These are phyloP conservation scores for Apolygus lucorum DNA, from an alignment of 1,140 invertebrate species.

Conservation along the genomic window DNA sequence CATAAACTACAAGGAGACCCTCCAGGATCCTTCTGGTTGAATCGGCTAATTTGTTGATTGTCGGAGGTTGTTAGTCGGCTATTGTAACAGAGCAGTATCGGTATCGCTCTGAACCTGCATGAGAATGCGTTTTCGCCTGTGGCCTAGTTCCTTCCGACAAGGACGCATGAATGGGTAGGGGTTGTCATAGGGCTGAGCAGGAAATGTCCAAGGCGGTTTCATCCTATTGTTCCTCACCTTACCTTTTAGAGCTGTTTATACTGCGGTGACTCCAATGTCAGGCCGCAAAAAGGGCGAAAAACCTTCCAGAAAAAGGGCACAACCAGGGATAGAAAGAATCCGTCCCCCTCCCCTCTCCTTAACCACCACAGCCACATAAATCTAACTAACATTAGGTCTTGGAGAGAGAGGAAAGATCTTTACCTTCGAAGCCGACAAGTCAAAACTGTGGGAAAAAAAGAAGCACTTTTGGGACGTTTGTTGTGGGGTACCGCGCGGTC, in stretches of 20 bases:
- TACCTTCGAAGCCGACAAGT: not conserved
- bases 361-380: not conserved
- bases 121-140: too few relatives aligned
- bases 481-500: not conserved
- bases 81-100: too few relatives aligned
- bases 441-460: not conserved
- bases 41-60: too few relatives aligned
- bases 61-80: too few relatives aligned
- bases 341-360: not conserved
- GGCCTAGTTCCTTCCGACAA: too few relatives aligned
- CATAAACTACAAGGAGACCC: too few relatives aligned
- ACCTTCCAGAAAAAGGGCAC: not conserved
- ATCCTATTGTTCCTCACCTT: not conserved
- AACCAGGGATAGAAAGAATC: not conserved
- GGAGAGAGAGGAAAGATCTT: not conserved
- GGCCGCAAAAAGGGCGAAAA: not conserved
- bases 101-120: too few relatives aligned
- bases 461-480: not conserved
- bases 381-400: not conserved
- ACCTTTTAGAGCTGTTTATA: not conserved
- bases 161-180: not conserved
- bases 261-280: not conserved
- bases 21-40: too few relatives aligned
- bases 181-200: not conserved
- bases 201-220: not conserved